phyloP scores from a whole-genome alignment of 2,888 invertebrate species.

The Eudemis profundana region DNA sequence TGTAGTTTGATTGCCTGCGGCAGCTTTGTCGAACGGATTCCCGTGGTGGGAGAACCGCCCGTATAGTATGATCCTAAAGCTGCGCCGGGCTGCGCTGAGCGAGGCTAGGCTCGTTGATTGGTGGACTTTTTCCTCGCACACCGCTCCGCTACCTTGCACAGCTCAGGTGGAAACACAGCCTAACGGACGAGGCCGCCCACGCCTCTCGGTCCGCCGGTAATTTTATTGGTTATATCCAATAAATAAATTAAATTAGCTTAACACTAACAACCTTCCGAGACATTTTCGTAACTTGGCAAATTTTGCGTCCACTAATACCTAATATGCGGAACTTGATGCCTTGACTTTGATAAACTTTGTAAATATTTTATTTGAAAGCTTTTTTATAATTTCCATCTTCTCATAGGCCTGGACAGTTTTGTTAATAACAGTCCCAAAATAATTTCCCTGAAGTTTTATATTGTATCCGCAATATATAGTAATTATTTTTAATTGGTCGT shows the following conservation, averaged over 20 bases:
- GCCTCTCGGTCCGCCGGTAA: not conserved
- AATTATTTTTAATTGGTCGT: conserved; percentile 16
- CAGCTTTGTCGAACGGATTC: too few relatives aligned
- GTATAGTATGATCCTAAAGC: too few relatives aligned
- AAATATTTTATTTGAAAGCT: conserved; percentile 2
- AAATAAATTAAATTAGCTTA: conserved; percentile 4
- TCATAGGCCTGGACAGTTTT: too few relatives aligned
- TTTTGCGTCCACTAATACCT: conserved; percentile 1
- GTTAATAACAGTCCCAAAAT: too few relatives aligned
- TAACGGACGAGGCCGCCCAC: not conserved
- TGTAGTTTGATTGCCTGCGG: too few relatives aligned
- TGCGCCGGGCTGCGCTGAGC: too few relatives aligned
- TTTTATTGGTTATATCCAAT: not conserved
- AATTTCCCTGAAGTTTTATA: too few relatives aligned
- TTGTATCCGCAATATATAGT: not conserved
- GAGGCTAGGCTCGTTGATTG: too few relatives aligned
- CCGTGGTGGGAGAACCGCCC: too few relatives aligned
- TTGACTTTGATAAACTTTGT: not conserved
- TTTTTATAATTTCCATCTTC: not conserved
- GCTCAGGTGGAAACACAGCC: not conserved
- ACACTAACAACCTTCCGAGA: conserved; percentile 10
- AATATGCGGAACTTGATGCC: not conserved
- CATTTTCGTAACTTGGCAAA: not conserved
- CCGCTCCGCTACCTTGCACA: too few relatives aligned
- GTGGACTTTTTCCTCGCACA: too few relatives aligned